Evolutionary conservation across 2,113 vertebrate species (phyloP).

Genomic region (Aegithalos caudatus): DNA sequence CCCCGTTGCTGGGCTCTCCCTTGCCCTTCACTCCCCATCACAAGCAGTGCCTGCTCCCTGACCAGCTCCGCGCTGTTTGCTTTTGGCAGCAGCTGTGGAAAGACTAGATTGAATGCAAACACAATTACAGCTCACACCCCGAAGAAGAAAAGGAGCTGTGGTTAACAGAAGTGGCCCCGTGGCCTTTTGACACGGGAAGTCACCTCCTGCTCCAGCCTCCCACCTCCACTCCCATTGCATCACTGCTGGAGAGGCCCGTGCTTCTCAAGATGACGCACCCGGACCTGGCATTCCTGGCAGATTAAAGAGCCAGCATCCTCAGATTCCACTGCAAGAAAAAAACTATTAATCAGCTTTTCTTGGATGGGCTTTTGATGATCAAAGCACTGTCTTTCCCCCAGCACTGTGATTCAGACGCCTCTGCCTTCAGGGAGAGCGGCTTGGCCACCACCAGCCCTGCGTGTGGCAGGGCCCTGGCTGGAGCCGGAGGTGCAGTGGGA

Average conservation of each 20-base stretch:
- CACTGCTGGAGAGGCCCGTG: neutral
- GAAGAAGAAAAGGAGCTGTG: neutral
- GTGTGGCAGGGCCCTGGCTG: neutral
- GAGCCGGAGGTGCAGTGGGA: neutral
- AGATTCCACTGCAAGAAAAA: conserved; percentile 44
- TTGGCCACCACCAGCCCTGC: fast-evolving
- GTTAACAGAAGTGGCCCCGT: neutral
- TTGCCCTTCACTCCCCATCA: neutral
- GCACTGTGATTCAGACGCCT: neutral
- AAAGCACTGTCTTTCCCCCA: neutral
- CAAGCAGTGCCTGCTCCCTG: neutral
- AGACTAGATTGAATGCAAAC: neutral
- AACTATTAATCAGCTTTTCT: conserved; percentile 28
- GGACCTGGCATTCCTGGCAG: neutral
- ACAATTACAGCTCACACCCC: neutral
- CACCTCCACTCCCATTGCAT: neutral
- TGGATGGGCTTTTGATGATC: neutral
- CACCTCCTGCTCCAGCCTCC: neutral
- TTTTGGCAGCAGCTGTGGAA: neutral
- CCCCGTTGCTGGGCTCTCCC: fast-evolving
- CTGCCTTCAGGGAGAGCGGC: neutral
- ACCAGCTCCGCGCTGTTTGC: fast-evolving
- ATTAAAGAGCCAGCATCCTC: conserved; percentile 34
- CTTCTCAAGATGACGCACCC: neutral
- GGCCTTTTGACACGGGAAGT: conserved; percentile 8